Base-by-base conservation (phyloP, 2,113 vertebrate species). In the Atlantisia rogersi region DNA sequence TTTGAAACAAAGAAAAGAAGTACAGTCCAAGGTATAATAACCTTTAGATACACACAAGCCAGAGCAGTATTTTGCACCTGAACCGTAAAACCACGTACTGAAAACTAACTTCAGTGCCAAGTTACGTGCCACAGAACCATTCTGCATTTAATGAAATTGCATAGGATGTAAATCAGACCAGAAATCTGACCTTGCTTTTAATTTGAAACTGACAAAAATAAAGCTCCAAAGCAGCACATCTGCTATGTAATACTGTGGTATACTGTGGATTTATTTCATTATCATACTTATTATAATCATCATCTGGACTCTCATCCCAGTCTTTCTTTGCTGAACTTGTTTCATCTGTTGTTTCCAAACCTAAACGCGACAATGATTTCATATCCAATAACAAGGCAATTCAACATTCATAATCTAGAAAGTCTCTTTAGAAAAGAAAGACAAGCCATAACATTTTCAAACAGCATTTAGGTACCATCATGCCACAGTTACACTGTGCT, bases 1-100 rank as follows among this genome's bases (percentile, higher is more conserved):
- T 89, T 91, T 94, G 91, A 92, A 93, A 90, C 76, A 94, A 93
- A 93, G 75, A 26, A 86, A 91, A 76, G 40, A 48, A 89, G 29
- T 83, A 58, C 22, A 79, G 74, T 92, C 90, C 82, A 88, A 97
- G 40, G 52, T 58, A 37, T 82, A 95, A 94, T 64, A 86, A 82
- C 40, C 12, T 64, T 75, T 39, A 76, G 68, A 93, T 19, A 52
- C 29, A 87, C 2, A 2, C 3, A 3, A 75, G 25, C 76, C 79
- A 95, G 74, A 90, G 68, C 35, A 71, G 11, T 74, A 90, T 95
- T 95, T 94, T 94, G 85, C 87, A 96, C 87, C 89, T 96, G 93
- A 97, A 88, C 82, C 83, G 94, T 95, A 92, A 97, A 96, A 91
- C 35, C 29, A 83, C 7, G 5, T 24, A 76, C 39, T 74, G 84